These are phyloP conservation scores for Nymphicus hollandicus DNA, from an alignment of 2,113 vertebrate species.

Conservation along the genomic window DNA sequence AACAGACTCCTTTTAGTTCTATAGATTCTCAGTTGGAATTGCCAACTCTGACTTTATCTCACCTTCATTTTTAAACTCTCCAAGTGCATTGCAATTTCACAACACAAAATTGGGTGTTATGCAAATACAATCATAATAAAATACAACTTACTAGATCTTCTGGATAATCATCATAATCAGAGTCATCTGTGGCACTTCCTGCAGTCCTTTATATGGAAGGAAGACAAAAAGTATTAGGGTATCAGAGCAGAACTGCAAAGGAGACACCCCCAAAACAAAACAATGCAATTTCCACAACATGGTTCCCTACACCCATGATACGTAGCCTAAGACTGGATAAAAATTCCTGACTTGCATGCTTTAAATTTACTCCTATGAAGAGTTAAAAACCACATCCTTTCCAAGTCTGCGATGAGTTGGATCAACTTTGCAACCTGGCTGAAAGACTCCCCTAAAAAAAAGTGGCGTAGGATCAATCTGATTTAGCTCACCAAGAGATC, in stretches of 20 bases:
- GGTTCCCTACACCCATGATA: not conserved
- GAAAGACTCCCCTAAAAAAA: not conserved
- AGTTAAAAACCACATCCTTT: not conserved
- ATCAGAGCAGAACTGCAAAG: not conserved
- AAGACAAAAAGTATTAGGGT: not conserved
- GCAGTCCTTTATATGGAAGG: constrained; percentile 57
- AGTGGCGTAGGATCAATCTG: not conserved
- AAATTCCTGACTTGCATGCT: not conserved
- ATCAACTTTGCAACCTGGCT: not conserved
- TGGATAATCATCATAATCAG: constrained; percentile 75
- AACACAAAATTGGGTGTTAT: not conserved
- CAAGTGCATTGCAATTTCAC: not conserved
- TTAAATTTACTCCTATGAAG: not conserved
- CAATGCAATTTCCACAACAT: not conserved
- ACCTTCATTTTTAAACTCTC: not conserved
- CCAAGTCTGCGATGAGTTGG: not conserved
- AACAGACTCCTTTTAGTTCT: not conserved
- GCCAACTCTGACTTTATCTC: not conserved
- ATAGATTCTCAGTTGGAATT: not conserved
- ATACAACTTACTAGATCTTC: constrained; percentile 77
- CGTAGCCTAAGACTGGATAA: not conserved
- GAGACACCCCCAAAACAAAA: not conserved
- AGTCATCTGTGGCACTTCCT: constrained; percentile 75
- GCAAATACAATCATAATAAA: not conserved
- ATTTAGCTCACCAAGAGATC: not conserved